Base-by-base conservation (phyloP, 1,140 invertebrate genomes). In the Physella acuta region DNA sequence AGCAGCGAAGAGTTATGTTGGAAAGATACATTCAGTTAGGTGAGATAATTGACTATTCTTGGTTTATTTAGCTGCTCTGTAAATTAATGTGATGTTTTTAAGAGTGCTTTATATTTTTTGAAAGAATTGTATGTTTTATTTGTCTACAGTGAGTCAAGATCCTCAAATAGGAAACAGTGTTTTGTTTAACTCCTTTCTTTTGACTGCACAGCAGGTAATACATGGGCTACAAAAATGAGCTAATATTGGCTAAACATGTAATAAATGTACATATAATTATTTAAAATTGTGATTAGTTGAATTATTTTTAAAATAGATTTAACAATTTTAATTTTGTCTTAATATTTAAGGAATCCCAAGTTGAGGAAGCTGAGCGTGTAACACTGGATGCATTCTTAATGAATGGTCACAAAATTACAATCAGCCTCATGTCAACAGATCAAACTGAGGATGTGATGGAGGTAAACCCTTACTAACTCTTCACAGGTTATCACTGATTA, bases 21-120 rank as follows among this genome's bases (percentile, higher is more conserved):
- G 95, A 98, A 86, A 94, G 95, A 87, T 98, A 96, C 84, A 90
- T 98, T 76, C 95, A 98, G 87, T 88, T 90, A 72, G 87, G 92
- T 93, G 84, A 87, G 86, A 83, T 31, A 14, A 44, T 11, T 44
- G 20, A 44, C 8, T 44, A 44, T 44, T 8, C 20, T n/a, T n/a
- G n/a, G n/a, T n/a, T n/a, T n/a, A n/a, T n/a, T n/a, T n/a, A n/a
- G n/a, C n/a, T n/a, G n/a, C n/a, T n/a, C n/a, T n/a, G n/a, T n/a
- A n/a, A n/a, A n/a, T n/a, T n/a, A n/a, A n/a, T n/a, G n/a, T n/a
- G n/a, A n/a, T n/a, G n/a, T n/a, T n/a, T n/a, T n/a, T n/a, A n/a
- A n/a, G n/a, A n/a, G n/a, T n/a, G n/a, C n/a, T n/a, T n/a, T n/a
- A n/a, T n/a, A n/a, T n/a, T n/a, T n/a, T n/a, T n/a, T n/a, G n/a